Evolutionary conservation across 2,888 invertebrate species (phyloP).

Genomic region (Ennomos quercinarius): DNA sequence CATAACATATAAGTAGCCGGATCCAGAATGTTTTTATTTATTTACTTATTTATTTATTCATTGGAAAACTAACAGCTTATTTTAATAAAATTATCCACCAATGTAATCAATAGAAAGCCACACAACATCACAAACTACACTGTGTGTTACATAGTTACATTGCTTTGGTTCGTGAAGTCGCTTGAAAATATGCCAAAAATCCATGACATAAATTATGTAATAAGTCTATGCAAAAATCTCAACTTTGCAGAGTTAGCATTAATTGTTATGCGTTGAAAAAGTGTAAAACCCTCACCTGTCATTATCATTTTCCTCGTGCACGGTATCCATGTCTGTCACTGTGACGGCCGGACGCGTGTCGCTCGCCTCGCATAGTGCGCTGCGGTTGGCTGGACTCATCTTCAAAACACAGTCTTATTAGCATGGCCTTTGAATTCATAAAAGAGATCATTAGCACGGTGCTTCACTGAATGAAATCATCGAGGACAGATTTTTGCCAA

Average conservation of each 20-base stretch:
- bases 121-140: too few species aligned
- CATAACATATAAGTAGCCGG: too few species aligned
- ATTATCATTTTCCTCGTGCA: slow-evolving; percentile 80
- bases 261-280: background rate
- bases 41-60: too few species aligned
- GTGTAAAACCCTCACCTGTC: slow-evolving; percentile 62
- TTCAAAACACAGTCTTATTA: slow-evolving; percentile 48
- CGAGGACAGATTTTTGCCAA: slow-evolving; percentile 18
- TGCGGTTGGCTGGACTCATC: slow-evolving; percentile 75
- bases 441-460: slow-evolving; percentile 33
- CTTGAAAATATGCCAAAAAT: too few species aligned
- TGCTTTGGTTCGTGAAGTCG: too few species aligned
- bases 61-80: too few species aligned
- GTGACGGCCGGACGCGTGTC: slow-evolving; percentile 72
- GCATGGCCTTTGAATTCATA: slow-evolving; percentile 38
- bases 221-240: too few species aligned
- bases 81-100: too few species aligned
- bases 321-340: slow-evolving; percentile 80
- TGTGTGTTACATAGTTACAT: too few species aligned
- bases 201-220: too few species aligned
- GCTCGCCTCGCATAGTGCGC: slow-evolving; percentile 63
- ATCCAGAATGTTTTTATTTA: too few species aligned
- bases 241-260: background rate
- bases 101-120: too few species aligned
- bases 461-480: slow-evolving; percentile 26